Conservation (phyloP, 2,888 invertebrate genomes). For the Caenorhabditis panamensis region DNA sequence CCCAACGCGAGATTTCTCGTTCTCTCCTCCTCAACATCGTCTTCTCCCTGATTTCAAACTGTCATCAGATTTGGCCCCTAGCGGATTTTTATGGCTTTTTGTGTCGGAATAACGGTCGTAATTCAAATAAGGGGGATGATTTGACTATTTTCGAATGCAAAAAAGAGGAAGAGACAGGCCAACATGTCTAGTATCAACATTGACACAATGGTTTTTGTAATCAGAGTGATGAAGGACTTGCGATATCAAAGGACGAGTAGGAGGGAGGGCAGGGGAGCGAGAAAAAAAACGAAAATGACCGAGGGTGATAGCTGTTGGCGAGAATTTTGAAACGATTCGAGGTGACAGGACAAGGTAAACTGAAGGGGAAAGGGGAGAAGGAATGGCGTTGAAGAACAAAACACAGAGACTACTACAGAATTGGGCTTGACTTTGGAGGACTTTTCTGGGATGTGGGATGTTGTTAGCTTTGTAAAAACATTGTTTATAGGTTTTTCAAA, state of each 20-base stretch:
- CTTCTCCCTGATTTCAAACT: constrained; percentile 29
- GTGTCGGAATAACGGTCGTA: constrained; percentile 35
- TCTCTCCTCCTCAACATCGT: constrained; percentile 15
- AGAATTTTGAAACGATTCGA: constrained; percentile 44
- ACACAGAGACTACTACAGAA: no score
- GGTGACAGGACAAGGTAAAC: constrained; percentile 44
- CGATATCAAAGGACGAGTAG: not conserved
- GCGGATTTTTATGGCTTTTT: constrained; percentile 37
- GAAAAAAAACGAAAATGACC: constrained; percentile 24
- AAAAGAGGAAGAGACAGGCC: constrained; percentile 11
- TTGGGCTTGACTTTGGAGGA: no score
- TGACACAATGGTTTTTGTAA: constrained; percentile 52
- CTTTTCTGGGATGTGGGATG: no score
- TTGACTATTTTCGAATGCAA: constrained; percentile 21
- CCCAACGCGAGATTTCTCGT: not conserved
- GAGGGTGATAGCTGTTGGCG: constrained; percentile 12
- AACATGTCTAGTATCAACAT: constrained; percentile 43
- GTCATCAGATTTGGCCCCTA: constrained; percentile 15
- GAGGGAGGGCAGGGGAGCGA: not conserved
- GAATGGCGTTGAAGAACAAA: not conserved
- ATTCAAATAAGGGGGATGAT: constrained; percentile 39
- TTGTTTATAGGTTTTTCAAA: no score
- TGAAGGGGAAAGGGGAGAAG: not conserved
- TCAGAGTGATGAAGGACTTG: constrained; percentile 26
- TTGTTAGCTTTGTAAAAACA: no score